Evolutionary conservation across 1,140 invertebrate species (phyloP), one percentile per base, ranked within the genome.

Genomic region (Caenorhabditis inopinata): DNA sequence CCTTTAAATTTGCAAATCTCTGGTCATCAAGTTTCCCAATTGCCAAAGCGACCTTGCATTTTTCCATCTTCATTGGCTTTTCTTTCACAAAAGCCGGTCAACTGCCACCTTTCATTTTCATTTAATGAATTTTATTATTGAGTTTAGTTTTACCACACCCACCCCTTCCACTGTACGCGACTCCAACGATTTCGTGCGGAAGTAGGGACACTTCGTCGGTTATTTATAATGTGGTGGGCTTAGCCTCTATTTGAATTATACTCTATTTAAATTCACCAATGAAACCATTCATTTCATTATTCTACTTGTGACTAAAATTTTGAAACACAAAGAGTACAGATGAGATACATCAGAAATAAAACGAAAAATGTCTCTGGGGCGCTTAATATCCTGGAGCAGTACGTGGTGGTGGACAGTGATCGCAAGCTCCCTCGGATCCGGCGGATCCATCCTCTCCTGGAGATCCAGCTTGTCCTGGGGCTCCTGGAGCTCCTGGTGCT

Each of bases 401-500:
- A 18, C 80, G 48, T 27, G 80, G 80, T 45, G 80, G 80, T 32
- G 80, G 80, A 48, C 80, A 81, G 75, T 81, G 80, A 29, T 81
- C 80, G 80, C 80, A 81, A 49, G 74, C 75, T 38, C 80, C 80
- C 18, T 58, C 48, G 35, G 76, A 21, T 76, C 79, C 83, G 18
- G 18, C 11, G 5, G 35, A 25, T 73, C 77, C 76, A 48, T 53
- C 58, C 11, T 74, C 11, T 79, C 77, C 83, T 42, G 76, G 76
- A 6, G 68, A 74, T 80, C 85, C 85, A 35, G 83, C 78, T 18
- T 53, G 51, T 58, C 86, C 86, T 18, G 85, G 79, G 27, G 38
- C 46, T 78, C 86, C 86, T 48, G 82, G 78, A 18, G 83, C 76
- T 51, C 85, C 80, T 47, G 81, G 85, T 42, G 85, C 78, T 29